phyloP scores from a whole-genome alignment of 2,113 vertebrate species.

The Fulica atra region DNA sequence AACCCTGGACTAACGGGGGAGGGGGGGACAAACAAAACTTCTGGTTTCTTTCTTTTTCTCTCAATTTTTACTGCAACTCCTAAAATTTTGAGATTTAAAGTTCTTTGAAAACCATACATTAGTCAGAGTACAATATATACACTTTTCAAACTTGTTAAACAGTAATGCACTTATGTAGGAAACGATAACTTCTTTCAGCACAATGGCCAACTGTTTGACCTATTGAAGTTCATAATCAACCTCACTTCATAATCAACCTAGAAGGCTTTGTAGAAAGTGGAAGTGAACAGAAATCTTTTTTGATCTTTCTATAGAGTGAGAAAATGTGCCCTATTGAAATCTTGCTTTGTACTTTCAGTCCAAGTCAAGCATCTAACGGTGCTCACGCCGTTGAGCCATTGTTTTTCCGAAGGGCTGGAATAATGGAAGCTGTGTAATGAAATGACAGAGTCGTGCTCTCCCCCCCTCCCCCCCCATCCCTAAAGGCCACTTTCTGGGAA shows the following conservation, averaged over 20 bases:
- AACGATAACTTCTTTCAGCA: not conserved
- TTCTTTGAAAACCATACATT: not conserved
- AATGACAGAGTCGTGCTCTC: not conserved
- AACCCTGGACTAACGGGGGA: not conserved
- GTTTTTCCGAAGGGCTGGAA: not conserved
- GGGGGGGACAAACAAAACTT: not conserved
- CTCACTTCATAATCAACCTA: not conserved
- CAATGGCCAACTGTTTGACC: conserved; percentile 20
- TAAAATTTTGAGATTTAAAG: not conserved
- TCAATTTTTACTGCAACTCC: not conserved
- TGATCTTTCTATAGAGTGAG: conserved; percentile 49
- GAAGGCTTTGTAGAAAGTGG: conserved; percentile 13
- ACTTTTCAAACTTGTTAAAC: conserved; percentile 1
- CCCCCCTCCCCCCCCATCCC: too few species aligned
- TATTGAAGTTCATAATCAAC: not conserved
- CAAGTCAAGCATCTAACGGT: not conserved
- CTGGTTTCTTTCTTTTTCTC: not conserved
- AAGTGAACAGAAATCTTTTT: conserved; percentile 28
- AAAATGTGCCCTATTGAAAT: conserved; percentile 23
- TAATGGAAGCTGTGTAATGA: not conserved
- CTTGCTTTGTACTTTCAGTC: not conserved
- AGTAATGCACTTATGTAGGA: conserved; percentile 17
- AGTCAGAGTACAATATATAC: not conserved
- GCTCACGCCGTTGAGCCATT: not conserved
- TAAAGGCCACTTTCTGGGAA: not conserved